Conservation (phyloP, 2,113 vertebrate genomes). For the Ascaphus truei region DNA sequence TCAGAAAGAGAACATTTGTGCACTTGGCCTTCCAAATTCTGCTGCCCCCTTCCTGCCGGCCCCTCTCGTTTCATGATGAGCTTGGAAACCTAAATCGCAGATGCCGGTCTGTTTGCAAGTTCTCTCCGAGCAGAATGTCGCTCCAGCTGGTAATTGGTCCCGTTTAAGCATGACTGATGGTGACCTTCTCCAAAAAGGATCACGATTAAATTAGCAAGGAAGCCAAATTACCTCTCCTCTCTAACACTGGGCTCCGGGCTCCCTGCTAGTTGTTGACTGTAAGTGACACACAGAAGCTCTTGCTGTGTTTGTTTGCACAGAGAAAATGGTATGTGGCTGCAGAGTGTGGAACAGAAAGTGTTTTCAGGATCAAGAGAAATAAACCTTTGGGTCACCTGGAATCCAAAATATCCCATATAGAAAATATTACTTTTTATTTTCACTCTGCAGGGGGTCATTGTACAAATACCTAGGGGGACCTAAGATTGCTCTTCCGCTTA, state of each 20-base stretch:
- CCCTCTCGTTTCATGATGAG: background rate
- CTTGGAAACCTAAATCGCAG: background rate
- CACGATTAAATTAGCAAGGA: slow-evolving; percentile 19
- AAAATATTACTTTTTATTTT: background rate
- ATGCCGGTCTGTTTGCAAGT: slow-evolving; percentile 9
- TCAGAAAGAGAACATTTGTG: no score
- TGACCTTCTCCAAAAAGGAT: slow-evolving; percentile 7
- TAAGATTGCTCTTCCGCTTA: background rate
- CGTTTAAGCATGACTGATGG: background rate
- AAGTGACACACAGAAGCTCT: slow-evolving; percentile 6
- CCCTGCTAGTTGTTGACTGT: background rate
- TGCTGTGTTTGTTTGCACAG: background rate
- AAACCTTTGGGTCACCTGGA: background rate
- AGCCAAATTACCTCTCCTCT: background rate
- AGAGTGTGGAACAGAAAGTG: no score
- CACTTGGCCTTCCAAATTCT: no score
- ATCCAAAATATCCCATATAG: background rate
- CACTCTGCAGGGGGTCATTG: no score
- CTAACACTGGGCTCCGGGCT: background rate
- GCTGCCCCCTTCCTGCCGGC: background rate
- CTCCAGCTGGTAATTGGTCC: background rate
- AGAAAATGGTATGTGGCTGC: no score
- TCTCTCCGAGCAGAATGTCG: background rate
- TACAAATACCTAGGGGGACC: no score
- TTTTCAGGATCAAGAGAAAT: background rate